Conservation (phyloP, 2,113 vertebrate species). For the Cervus canadensis region DNA sequence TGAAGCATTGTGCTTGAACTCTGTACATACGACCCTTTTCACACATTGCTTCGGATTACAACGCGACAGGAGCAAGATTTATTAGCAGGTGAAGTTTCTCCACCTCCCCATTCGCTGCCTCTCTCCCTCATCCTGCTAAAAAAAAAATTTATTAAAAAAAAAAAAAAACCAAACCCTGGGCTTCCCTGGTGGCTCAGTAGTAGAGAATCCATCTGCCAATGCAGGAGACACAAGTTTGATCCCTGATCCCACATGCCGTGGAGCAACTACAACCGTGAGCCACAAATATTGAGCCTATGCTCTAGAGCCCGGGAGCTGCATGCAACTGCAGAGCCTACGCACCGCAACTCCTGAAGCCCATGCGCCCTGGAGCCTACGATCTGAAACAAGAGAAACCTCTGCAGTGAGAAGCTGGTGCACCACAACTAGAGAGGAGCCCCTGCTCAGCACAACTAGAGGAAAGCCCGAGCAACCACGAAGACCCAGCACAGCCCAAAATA, state of each 20-base stretch:
- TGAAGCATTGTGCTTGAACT: rapidly evolving
- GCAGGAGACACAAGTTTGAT: not conserved
- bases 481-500: not conserved
- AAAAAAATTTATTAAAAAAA: not conserved
- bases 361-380: rapidly evolving
- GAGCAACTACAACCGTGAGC: not conserved
- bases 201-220: not conserved
- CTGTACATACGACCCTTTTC: not conserved
- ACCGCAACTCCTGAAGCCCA: not conserved
- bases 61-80: not conserved
- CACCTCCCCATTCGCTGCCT: not conserved
- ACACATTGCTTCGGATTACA: not conserved
- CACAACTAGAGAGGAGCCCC: rapidly evolving
- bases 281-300: not conserved
- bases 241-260: not conserved
- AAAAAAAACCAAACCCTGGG: not conserved
- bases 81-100: not conserved
- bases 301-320: not conserved
- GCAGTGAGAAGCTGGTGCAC: not conserved
- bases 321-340: not conserved
- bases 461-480: not conserved
- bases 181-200: not conserved
- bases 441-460: not conserved
- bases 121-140: not conserved
- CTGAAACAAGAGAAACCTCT: not conserved